Conservation (phyloP, 2,113 vertebrate species). For the Ursus arctos region DNA sequence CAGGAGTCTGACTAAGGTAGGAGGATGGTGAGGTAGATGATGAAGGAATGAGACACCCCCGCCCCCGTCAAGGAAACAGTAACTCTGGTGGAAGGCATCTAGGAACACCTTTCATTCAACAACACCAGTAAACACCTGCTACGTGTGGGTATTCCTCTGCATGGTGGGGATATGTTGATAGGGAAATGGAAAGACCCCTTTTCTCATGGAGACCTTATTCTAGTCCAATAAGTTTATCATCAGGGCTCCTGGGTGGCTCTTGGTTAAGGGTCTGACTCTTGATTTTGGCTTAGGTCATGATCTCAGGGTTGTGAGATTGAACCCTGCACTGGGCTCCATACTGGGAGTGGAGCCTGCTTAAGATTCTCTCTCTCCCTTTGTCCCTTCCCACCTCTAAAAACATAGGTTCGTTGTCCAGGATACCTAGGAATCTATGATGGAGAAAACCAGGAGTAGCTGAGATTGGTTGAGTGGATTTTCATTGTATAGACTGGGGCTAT, state of each 20-base stretch:
- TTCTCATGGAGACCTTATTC: too few species aligned
- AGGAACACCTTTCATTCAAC: not conserved
- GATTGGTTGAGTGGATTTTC: not conserved
- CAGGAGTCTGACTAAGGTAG: not conserved
- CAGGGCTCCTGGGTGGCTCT: not conserved
- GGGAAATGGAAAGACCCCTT: not conserved
- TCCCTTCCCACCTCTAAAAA: not conserved
- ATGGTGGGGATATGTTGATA: rapidly evolving
- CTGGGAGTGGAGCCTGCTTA: not conserved
- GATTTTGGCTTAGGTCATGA: not conserved
- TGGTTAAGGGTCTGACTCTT: not conserved
- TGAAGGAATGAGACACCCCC: not conserved
- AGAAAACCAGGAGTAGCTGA: not conserved
- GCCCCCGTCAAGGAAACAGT: not conserved
- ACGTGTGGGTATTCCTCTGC: rapidly evolving
- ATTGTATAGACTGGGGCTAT: not conserved
- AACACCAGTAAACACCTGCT: too few species aligned
- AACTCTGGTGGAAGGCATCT: not conserved
- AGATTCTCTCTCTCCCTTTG: not conserved
- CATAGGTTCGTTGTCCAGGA: not conserved
- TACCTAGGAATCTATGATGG: not conserved
- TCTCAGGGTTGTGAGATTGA: not conserved
- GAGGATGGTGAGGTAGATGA: not conserved
- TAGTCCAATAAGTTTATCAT: not conserved
- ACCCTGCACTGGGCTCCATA: not conserved